Conservation (phyloP, 2,113 vertebrate genomes). For the Callocephalon fimbriatum region DNA sequence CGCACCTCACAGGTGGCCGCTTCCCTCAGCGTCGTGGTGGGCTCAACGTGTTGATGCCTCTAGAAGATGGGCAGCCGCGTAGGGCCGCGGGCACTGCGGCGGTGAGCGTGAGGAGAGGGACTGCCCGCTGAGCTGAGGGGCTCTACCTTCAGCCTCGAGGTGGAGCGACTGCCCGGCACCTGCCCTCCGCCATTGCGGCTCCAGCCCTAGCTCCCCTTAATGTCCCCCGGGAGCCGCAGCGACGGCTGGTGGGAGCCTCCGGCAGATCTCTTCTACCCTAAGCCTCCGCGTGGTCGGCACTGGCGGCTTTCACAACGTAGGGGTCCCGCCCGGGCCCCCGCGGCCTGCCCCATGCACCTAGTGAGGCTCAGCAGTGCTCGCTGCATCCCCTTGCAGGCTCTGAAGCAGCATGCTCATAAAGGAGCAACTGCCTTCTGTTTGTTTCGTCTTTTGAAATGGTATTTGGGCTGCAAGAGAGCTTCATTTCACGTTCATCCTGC, state of each 20-base stretch:
- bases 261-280: not conserved
- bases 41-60: not conserved
- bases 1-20: too few species aligned
- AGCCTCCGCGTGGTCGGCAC: not conserved
- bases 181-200: not conserved
- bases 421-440: accelerated
- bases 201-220: not conserved
- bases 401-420: accelerated
- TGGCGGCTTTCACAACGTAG: not conserved
- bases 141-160: not conserved
- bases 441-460: not conserved
- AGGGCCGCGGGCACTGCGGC: not conserved
- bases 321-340: not conserved
- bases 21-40: too few species aligned
- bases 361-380: not conserved
- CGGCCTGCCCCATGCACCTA: not conserved
- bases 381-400: not conserved
- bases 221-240: not conserved
- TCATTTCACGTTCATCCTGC: accelerated
- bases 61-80: too few species aligned
- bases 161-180: not conserved
- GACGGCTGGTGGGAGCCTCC: not conserved
- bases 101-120: not conserved
- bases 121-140: not conserved
- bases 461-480: not conserved